Evolutionary conservation across 1,140 invertebrate species (phyloP).

Genomic region (Conus betulinus): DNA sequence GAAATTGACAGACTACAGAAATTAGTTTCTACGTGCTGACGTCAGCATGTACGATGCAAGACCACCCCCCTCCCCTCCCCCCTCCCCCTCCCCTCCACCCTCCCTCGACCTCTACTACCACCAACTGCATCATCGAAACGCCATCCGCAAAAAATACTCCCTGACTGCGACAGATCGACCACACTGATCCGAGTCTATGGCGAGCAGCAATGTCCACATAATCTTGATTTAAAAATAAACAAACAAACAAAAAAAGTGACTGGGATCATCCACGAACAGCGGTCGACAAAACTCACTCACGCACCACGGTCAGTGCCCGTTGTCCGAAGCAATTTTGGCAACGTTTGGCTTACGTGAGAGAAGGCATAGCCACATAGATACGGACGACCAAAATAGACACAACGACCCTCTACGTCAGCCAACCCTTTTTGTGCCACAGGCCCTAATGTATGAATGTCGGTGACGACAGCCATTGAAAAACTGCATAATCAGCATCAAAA

Average conservation of each 20-base stretch:
- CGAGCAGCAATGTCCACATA: no score
- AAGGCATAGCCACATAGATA: slow-evolving; percentile 10
- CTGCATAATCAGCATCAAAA: slow-evolving; percentile 27
- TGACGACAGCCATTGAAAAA: slow-evolving; percentile 30
- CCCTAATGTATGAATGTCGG: slow-evolving; percentile 22
- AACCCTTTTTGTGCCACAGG: neutral
- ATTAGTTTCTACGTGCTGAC: neutral
- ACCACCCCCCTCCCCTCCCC: neutral
- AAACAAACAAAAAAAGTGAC: neutral
- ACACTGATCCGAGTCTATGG: no score
- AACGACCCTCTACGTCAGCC: neutral
- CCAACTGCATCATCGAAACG: no score
- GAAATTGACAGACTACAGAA: neutral
- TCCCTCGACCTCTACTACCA: neutral
- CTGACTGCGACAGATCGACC: no score
- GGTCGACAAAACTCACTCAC: neutral
- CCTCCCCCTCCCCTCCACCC: neutral
- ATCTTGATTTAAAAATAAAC: neutral
- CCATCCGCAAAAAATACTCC: no score
- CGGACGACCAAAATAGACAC: slow-evolving; percentile 18
- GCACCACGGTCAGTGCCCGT: neutral
- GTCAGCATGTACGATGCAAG: neutral
- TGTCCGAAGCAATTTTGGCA: neutral
- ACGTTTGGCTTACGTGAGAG: neutral
- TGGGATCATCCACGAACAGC: neutral